Conservation (phyloP, 2,113 vertebrate genomes). For the Alethe castanea region DNA sequence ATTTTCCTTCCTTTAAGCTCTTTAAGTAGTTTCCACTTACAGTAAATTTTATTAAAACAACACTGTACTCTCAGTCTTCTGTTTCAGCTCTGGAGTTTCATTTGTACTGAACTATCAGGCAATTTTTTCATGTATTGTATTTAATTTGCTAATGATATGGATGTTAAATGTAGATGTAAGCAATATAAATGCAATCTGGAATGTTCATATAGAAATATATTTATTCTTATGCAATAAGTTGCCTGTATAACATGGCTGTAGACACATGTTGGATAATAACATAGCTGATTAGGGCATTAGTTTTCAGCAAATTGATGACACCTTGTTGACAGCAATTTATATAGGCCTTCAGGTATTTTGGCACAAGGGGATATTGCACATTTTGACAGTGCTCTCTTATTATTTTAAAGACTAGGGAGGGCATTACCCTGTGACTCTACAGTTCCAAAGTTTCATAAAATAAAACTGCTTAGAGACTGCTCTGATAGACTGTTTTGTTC, state of each 20-base stretch:
- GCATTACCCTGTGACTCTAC: background rate
- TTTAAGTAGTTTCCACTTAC: background rate
- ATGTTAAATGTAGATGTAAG: background rate
- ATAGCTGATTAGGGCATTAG: background rate
- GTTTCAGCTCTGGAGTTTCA: background rate
- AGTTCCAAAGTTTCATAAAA: background rate
- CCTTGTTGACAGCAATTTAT: background rate
- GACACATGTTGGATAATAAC: background rate
- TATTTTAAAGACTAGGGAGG: background rate
- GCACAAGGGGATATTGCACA: background rate
- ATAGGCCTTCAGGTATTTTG: background rate
- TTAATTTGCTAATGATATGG: background rate
- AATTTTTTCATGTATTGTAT: background rate
- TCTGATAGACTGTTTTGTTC: background rate
- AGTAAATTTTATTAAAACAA: background rate
- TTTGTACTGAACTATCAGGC: background rate
- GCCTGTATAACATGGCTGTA: background rate
- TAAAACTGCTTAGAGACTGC: background rate
- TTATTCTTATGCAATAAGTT: background rate
- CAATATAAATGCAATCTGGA: background rate
- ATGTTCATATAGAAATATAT: background rate
- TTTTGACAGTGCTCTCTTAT: background rate
- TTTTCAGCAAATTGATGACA: background rate
- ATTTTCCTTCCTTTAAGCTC: background rate
- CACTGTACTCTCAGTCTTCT: background rate